These are phyloP conservation scores for Lichenostomus cassidix DNA, from an alignment of 2,113 vertebrate species.

Conservation along the genomic window DNA sequence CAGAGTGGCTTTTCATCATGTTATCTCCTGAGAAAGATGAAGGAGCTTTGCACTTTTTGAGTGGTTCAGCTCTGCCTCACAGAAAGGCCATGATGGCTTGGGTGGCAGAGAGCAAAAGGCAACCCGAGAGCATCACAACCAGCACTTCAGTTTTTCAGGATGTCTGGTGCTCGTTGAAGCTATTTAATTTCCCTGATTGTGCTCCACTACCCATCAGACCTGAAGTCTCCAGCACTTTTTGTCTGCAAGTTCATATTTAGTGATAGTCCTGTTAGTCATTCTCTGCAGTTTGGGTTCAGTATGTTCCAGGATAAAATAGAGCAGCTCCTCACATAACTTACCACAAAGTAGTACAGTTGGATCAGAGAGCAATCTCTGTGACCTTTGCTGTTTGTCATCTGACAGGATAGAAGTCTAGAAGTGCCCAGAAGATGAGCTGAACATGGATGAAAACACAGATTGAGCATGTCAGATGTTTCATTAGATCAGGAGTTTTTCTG, in stretches of 20 bases:
- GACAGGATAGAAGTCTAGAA: constrained; percentile 72
- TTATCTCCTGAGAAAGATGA: neutral
- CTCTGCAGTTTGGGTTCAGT: constrained; percentile 42
- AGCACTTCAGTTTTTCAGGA: neutral
- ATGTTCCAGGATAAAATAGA: constrained; percentile 37
- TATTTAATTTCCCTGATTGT: neutral
- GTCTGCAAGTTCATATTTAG: constrained; percentile 8
- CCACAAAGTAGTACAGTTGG: constrained; percentile 39
- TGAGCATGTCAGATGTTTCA: constrained; percentile 77
- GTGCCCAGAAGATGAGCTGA: constrained; percentile 70
- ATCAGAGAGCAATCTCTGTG: constrained; percentile 58
- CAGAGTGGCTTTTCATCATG: neutral
- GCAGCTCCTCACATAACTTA: constrained; percentile 48
- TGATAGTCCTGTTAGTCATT: constrained; percentile 17
- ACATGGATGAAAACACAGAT: constrained; percentile 72
- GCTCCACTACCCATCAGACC: neutral
- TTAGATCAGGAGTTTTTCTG: constrained; percentile 63
- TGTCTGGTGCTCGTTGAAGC: neutral
- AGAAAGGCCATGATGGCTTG: neutral
- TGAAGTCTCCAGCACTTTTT: neutral
- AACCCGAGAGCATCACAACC: neutral
- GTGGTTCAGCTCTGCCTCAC: neutral
- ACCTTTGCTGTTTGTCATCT: constrained; percentile 67
- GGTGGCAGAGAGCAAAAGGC: neutral
- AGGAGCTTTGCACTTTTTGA: neutral